phyloP scores from a whole-genome alignment of 2,888 invertebrate species.

The Trissolcus brochymenae region DNA sequence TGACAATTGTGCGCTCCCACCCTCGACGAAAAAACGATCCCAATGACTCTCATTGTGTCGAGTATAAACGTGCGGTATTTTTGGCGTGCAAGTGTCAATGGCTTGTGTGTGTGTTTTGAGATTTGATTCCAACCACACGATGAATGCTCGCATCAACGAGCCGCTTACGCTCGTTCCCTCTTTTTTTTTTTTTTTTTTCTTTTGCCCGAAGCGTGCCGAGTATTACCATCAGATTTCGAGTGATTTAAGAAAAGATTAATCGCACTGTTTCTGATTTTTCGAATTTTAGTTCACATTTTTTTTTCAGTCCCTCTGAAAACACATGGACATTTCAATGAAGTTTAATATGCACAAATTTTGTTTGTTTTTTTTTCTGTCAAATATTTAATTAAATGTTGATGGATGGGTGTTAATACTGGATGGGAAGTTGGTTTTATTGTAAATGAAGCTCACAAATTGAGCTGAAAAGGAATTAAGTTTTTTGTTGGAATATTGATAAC shows the following conservation, averaged over 20 bases:
- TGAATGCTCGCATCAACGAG: constrained; percentile 53
- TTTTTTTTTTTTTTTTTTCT: constrained; percentile 26
- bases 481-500: not conserved
- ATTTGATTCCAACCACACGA: constrained; percentile 57
- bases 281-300: too few relatives aligned
- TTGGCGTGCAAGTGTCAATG: constrained; percentile 59
- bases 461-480: not conserved
- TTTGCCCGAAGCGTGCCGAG: constrained; percentile 51
- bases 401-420: too few relatives aligned
- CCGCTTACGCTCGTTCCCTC: constrained; percentile 34
- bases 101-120: constrained; percentile 59
- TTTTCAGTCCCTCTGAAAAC: too few relatives aligned
- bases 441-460: too few relatives aligned
- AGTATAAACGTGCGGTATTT: constrained; percentile 65
- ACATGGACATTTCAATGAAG: too few relatives aligned
- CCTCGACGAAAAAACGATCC: constrained; percentile 60
- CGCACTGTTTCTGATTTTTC: constrained; percentile 9
- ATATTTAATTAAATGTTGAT: too few relatives aligned
- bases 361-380: too few relatives aligned
- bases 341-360: too few relatives aligned
- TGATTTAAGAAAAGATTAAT: constrained; percentile 53
- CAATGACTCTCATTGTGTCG: constrained; percentile 68
- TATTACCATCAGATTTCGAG: constrained; percentile 51
- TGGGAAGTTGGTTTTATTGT: too few relatives aligned
- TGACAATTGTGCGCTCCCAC: constrained; percentile 42